Conservation (phyloP, 2,797 vertebrate genomes). For the Cetoscarus ocellatus region DNA sequence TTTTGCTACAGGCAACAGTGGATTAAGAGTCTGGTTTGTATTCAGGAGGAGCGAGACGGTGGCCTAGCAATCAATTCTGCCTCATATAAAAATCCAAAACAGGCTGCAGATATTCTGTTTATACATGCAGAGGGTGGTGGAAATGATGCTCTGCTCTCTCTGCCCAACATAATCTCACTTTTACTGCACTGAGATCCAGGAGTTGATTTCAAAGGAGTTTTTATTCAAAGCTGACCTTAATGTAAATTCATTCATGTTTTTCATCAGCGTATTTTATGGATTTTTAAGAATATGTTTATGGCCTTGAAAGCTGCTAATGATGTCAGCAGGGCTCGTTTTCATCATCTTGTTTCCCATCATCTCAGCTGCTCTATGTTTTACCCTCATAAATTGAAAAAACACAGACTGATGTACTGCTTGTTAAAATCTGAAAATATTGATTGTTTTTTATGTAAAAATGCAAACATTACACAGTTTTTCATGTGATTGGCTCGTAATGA, state of each 20-base stretch:
- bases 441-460: no score
- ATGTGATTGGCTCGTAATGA: no score
- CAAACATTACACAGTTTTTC: no score
- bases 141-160: not conserved
- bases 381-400: no score
- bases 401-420: no score
- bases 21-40: slow-evolving; percentile 47
- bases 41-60: slow-evolving; percentile 18
- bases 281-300: not conserved
- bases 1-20: slow-evolving; percentile 57
- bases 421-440: no score
- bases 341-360: no score
- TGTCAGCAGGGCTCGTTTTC: no score
- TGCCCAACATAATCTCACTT: not conserved
- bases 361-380: no score
- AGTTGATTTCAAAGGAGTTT: not conserved
- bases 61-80: slow-evolving; percentile 37
- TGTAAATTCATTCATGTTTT: not conserved
- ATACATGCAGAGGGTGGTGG: slow-evolving; percentile 6
- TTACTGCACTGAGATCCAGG: not conserved
- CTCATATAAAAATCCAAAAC: slow-evolving; percentile 29
- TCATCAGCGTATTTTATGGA: not conserved
- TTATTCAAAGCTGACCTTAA: not conserved
- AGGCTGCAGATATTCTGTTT: slow-evolving; percentile 19
- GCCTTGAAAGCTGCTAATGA: not conserved